A percentile compares a stretch with the other conserved stretches of the same genome.
Conservation (phyloP, 2,113 vertebrate species). For the Trichechus manatus region DNA sequence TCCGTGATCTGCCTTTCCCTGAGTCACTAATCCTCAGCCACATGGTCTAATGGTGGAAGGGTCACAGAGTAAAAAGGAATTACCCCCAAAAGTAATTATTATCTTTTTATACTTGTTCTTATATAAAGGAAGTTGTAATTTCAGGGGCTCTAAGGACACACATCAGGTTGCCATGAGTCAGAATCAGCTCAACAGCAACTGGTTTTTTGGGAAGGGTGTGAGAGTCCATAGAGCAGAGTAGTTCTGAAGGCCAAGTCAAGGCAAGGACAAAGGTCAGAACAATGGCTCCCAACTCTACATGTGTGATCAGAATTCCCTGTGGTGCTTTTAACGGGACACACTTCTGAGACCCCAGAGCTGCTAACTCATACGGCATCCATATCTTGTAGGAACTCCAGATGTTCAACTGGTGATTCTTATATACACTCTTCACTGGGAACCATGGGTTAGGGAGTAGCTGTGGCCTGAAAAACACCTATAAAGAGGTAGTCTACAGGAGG, state of each 20-base stretch:
- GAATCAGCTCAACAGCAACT: background rate
- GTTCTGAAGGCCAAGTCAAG: background rate
- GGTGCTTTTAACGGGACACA: background rate
- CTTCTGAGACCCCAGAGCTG: background rate
- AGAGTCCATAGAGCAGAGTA: background rate
- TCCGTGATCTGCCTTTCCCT: background rate
- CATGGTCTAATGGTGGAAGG: background rate
- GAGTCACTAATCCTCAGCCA: background rate
- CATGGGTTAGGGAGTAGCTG: background rate
- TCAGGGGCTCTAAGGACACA: background rate
- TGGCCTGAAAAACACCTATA: background rate
- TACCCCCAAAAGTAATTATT: background rate
- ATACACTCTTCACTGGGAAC: background rate
- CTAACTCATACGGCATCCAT: background rate
- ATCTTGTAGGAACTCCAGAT: background rate
- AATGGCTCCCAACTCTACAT: background rate
- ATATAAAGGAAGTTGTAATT: background rate
- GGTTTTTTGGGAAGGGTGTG: background rate
- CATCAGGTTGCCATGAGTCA: background rate
- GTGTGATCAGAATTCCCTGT: background rate
- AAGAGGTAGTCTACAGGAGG: background rate
- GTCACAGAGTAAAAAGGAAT: background rate
- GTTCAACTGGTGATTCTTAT: background rate
- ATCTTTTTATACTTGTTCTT: background rate
- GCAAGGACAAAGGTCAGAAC: background rate